Evolutionary conservation across 2,888 invertebrate genomes (phyloP).

Genomic region (Xanthia icteritia): DNA sequence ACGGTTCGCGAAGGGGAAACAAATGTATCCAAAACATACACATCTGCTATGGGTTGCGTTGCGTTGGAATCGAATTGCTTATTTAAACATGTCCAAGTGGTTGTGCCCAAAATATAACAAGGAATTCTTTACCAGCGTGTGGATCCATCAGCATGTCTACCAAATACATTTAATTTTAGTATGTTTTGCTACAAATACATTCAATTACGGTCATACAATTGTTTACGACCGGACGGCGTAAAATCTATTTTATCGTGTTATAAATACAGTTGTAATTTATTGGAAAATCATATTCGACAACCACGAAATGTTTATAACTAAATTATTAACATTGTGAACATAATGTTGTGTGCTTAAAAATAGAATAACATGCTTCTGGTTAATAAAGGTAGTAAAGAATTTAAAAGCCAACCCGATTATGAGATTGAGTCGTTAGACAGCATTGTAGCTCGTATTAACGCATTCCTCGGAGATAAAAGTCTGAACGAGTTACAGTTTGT

Average conservation of each 20-base stretch:
- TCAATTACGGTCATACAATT: slow-evolving; percentile 68
- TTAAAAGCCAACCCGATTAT: slow-evolving; percentile 42
- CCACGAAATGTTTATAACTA: slow-evolving; percentile 66
- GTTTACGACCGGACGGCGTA: slow-evolving; percentile 73
- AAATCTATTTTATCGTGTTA: slow-evolving; percentile 73
- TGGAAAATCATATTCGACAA: slow-evolving; percentile 66
- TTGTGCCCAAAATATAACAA: slow-evolving; percentile 37
- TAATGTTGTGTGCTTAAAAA: slow-evolving; percentile 52
- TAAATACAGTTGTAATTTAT: slow-evolving; percentile 70
- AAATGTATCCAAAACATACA: slow-evolving; percentile 53
- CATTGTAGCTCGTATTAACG: slow-evolving; percentile 30
- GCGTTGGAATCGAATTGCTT: slow-evolving; percentile 41
- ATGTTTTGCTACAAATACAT: slow-evolving; percentile 61
- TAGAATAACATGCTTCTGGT: slow-evolving; percentile 42
- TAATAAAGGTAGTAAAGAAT: slow-evolving; percentile 39
- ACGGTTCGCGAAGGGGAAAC: slow-evolving; percentile 53
- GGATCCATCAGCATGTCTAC: slow-evolving; percentile 16
- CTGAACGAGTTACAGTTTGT: slow-evolving; percentile 46
- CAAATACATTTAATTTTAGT: slow-evolving; percentile 40
- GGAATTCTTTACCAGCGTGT: slow-evolving; percentile 15
- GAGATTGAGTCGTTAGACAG: slow-evolving; percentile 45
- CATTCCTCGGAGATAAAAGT: slow-evolving; percentile 43
- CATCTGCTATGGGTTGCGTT: slow-evolving; percentile 42
- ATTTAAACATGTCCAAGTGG: slow-evolving; percentile 48
- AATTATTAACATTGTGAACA: slow-evolving; percentile 61